Percentiles rank a stretch among this genome's conserved stretches.
Conservation (phyloP, 2,113 vertebrate species). For the Rhinolophus sinicus region DNA sequence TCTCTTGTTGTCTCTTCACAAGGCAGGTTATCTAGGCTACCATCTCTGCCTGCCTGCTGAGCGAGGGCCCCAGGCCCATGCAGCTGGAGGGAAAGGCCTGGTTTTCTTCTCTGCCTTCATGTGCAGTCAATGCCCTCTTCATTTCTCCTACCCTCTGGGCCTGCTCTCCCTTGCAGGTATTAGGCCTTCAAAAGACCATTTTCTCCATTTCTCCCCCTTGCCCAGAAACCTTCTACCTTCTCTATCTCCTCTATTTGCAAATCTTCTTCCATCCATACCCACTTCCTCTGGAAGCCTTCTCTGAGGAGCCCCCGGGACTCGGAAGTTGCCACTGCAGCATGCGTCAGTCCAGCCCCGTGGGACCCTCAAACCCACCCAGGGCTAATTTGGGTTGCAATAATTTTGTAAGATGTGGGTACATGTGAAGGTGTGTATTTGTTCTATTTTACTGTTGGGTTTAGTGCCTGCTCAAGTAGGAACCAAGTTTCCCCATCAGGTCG, state of each 20-base stretch:
- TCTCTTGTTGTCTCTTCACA: slow-evolving; percentile 56
- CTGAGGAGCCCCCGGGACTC: not conserved
- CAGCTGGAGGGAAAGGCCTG: slow-evolving; percentile 50
- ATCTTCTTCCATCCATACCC: not conserved
- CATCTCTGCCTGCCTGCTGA: slow-evolving; percentile 57
- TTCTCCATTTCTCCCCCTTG: not conserved
- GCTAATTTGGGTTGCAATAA: not conserved
- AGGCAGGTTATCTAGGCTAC: slow-evolving; percentile 76
- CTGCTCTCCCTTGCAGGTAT: not conserved
- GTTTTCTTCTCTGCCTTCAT: not conserved
- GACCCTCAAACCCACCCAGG: not conserved
- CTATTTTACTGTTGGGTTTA: not conserved
- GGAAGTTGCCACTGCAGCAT: not conserved
- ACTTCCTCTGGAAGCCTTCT: not conserved
- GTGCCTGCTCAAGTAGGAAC: not conserved
- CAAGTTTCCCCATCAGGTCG: not conserved
- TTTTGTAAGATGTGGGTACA: not conserved
- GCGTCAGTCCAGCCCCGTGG: not conserved
- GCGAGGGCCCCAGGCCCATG: not conserved
- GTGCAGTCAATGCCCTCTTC: not conserved
- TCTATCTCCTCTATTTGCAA: not conserved
- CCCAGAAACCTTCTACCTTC: not conserved
- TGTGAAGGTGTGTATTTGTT: not conserved
- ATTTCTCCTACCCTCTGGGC: not conserved
- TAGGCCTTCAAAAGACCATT: slow-evolving; percentile 25